Evolutionary conservation across 2,888 invertebrate genomes (phyloP).

Genomic region (Lasioglossum vierecki): DNA sequence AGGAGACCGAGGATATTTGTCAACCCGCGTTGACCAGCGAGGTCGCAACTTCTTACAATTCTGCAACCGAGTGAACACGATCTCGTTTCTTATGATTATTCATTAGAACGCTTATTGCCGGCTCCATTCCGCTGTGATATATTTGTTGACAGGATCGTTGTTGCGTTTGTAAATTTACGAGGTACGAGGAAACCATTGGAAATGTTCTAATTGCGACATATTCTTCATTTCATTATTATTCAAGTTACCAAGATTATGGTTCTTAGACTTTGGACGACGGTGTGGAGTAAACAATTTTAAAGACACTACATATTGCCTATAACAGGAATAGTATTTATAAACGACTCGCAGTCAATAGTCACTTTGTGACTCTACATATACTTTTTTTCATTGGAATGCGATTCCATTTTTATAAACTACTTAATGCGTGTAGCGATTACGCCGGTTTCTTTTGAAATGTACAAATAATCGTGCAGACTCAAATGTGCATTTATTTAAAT

Average conservation of each 20-base stretch:
- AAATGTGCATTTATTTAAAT: background rate
- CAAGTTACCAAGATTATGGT: background rate
- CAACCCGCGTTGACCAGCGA: background rate
- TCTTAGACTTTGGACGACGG: no score
- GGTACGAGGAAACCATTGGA: background rate
- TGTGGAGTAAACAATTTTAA: no score
- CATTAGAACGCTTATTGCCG: background rate
- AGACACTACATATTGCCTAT: no score
- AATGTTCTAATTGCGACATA: background rate
- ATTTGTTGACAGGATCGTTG: background rate
- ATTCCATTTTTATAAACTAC: background rate
- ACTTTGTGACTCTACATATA: background rate
- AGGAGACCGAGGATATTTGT: slow-evolving; percentile 22
- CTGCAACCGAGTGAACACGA: slow-evolving; percentile 11
- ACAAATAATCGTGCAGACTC: background rate
- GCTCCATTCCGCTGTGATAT: background rate
- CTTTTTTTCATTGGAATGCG: background rate
- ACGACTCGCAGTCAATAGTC: background rate
- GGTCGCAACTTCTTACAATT: slow-evolving; percentile 7
- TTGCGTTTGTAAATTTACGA: background rate
- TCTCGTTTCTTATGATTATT: slow-evolving; percentile 4
- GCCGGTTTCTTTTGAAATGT: background rate
- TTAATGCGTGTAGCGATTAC: background rate
- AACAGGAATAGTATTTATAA: background rate
- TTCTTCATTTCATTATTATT: background rate